Base-by-base conservation (phyloP, 2,888 invertebrate genomes). In the Halictus ligatus region DNA sequence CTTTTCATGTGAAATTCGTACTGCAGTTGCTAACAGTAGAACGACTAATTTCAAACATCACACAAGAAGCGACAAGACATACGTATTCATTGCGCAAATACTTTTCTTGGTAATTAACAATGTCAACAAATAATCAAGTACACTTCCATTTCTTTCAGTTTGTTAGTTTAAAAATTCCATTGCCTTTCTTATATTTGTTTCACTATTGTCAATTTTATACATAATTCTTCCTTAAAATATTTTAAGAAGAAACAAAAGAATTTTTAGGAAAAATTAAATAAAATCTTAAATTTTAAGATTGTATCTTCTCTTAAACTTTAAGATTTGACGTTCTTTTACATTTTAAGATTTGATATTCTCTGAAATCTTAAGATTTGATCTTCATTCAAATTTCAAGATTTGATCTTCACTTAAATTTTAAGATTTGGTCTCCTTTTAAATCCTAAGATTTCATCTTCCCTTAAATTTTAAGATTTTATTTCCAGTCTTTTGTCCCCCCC, bases 1-100 rank as follows among this genome's bases (percentile, higher is more conserved):
- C 81, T 83, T 87, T 80, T 73, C 76, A 67, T 43, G 64, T 76
- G 75, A 72, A 85, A 78, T 72, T 78, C 69, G 75, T 54, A 54
- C 60, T 75, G 64, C 67, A 74, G 80, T 80, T 73, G 76, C 80
- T 81, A 67, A 71, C 71, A 18, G 35, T 46, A 13, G 46, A 64
- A 46, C 35, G 29, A 10, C 35, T 21, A 21, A 40, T 35, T 69
- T 40, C 13, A 48, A 48, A 18, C 18, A n/a, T 58, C n/a, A 25
- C 18, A 18, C 48, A 1, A n/a, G n/a, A n/a, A 12, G 12, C 58
- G 58, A n/a, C n/a, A n/a, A 21, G 12, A 58, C 2, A 21, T 4
- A n/a, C 10, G 10, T 18, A 54, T 10, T 54, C 21, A n/a, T n/a
- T 58, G n/a, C 12, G n/a, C n/a, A 58, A 58, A 58, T 58, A 7